Percentiles rank a stretch among this genome's conserved stretches.
These are phyloP conservation scores for Chaenodraco wilsoni DNA, from an alignment of 2,797 vertebrate species.

Conservation along the genomic window DNA sequence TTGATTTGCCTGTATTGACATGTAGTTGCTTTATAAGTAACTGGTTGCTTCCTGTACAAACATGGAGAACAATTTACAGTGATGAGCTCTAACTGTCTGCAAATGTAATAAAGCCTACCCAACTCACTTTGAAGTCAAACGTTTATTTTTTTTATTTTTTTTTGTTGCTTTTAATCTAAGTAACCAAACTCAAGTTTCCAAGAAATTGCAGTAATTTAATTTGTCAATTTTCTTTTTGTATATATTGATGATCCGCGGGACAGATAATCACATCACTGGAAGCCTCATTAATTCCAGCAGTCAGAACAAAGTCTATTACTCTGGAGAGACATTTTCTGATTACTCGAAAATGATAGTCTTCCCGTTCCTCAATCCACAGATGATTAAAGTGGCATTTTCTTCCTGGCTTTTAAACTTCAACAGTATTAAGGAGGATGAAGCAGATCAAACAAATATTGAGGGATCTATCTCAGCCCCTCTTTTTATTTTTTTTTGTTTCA, in stretches of 20 bases:
- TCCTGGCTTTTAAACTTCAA: conserved; percentile 90
- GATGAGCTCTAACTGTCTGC: conserved; percentile 50
- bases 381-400: conserved; percentile 89
- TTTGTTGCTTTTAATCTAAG: no score
- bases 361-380: conserved; percentile 80
- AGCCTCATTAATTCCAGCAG: conserved; percentile 71
- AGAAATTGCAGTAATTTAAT: conserved; percentile 65
- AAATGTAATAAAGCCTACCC: conserved; percentile 67
- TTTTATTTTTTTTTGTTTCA: conserved; percentile 54
- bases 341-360: conserved; percentile 74
- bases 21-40: conserved; percentile 65
- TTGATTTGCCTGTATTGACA: conserved; percentile 38
- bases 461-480: conserved; percentile 83
- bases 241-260: conserved; percentile 57
- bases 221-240: conserved; percentile 53
- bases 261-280: conserved; percentile 68
- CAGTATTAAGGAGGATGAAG: conserved; percentile 89
- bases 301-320: conserved; percentile 71
- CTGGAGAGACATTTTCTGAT: conserved; percentile 74
- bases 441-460: conserved; percentile 91
- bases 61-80: conserved; percentile 45
- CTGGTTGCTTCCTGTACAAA: conserved; percentile 38
- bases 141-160: no score
- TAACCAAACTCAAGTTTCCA: conserved; percentile 40
- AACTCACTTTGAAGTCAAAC: conserved; percentile 29